These are phyloP conservation scores for Cydia strobilella DNA, from an alignment of 1,140 invertebrate species.

Conservation along the genomic window DNA sequence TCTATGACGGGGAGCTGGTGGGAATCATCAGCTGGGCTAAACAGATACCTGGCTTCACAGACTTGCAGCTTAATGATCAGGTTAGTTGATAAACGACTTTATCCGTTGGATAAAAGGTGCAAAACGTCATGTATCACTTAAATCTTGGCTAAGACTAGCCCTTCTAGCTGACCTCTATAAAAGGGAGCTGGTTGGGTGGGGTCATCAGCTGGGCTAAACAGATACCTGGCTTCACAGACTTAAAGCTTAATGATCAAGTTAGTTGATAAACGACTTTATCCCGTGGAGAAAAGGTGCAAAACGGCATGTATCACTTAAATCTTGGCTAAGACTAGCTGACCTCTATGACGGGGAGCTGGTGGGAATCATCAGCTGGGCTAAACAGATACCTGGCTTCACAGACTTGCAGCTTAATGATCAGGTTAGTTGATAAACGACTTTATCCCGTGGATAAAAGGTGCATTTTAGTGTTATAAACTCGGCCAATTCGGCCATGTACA, in stretches of 20 bases:
- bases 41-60: constrained; percentile 97
- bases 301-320: too few species aligned
- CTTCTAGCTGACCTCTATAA: constrained; percentile 96
- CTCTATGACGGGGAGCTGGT: constrained; percentile 97
- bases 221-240: constrained; percentile 95
- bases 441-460: neutral
- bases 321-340: constrained; percentile 90
- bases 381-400: constrained; percentile 97
- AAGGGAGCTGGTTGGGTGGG: constrained; percentile 93
- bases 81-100: constrained; percentile 37
- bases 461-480: too few species aligned
- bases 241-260: constrained; percentile 92
- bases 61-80: constrained; percentile 93
- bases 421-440: constrained; percentile 40
- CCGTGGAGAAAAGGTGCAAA: neutral
- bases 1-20: constrained; percentile 96
- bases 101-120: neutral
- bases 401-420: constrained; percentile 94
- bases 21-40: constrained; percentile 98
- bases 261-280: neutral
- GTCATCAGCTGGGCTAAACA: constrained; percentile 99
- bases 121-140: too few species aligned
- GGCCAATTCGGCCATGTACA: too few species aligned
- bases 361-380: constrained; percentile 98
- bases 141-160: too few species aligned